phyloP scores from a whole-genome alignment of 35 echinoderm and acorn worm species.

The Heliocidaris tuberculata region DNA sequence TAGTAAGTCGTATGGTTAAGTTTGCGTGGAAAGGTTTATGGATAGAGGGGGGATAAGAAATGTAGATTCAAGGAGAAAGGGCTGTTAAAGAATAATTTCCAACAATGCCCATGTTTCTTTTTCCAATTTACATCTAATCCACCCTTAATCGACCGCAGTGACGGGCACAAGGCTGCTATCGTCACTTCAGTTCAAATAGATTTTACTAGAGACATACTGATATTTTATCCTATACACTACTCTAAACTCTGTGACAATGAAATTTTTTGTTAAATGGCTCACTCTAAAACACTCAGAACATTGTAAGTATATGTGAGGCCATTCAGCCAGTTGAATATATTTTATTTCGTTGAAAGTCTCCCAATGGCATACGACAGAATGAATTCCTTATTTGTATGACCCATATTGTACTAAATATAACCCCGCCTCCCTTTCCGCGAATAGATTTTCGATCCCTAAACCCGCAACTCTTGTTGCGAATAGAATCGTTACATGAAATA shows the following conservation, averaged over 20 bases:
- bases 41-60: background rate
- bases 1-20: background rate
- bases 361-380: too few relatives aligned
- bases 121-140: constrained; percentile 18
- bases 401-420: background rate
- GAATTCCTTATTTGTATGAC: too few relatives aligned
- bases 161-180: background rate
- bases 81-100: background rate
- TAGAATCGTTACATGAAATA: too few relatives aligned
- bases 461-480: too few relatives aligned
- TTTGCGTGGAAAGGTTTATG: background rate
- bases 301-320: background rate
- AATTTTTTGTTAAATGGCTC: background rate
- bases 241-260: background rate
- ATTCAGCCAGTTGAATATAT: background rate
- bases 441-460: too few relatives aligned
- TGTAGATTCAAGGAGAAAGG: background rate
- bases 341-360: background rate
- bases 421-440: background rate
- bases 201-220: background rate
- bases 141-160: background rate
- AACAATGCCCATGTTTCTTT: constrained; percentile 22
- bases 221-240: background rate
- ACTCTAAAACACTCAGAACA: background rate
- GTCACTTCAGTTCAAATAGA: background rate